phyloP scores from a whole-genome alignment of 2,888 invertebrate species.

The Agrochola lychnidis region DNA sequence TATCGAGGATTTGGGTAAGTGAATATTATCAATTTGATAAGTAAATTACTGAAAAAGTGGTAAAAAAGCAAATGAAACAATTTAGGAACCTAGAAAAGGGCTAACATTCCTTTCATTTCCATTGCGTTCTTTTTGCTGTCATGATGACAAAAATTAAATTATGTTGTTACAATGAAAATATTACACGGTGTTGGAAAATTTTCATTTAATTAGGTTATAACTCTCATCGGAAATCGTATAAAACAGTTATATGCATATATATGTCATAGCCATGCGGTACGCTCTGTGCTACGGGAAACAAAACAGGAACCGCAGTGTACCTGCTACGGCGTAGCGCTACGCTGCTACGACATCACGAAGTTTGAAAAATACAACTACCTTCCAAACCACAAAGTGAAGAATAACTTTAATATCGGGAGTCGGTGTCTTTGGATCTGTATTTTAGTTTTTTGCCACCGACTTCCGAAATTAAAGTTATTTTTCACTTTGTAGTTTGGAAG shows the following conservation, averaged over 20 bases:
- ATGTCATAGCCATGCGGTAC: too few relatives aligned
- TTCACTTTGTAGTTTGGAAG: too few relatives aligned
- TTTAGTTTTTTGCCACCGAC: too few relatives aligned
- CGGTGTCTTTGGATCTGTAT: too few relatives aligned
- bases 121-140: not conserved
- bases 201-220: too few relatives aligned
- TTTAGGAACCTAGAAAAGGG: not conserved
- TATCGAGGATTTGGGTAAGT: slow-evolving; percentile 63
- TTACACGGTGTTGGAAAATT: not conserved
- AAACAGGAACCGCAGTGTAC: not conserved
- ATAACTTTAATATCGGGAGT: too few relatives aligned
- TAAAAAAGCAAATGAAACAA: not conserved
- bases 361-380: too few relatives aligned
- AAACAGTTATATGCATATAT: not conserved
- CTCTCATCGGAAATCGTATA: not conserved
- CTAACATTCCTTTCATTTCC: not conserved
- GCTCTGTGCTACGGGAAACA: not conserved
- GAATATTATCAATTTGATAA: not conserved
- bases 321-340: slow-evolving; percentile 26
- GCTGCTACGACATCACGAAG: not conserved
- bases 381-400: too few relatives aligned
- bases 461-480: too few relatives aligned
- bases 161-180: not conserved
- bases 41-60: not conserved
- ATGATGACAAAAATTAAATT: not conserved